phyloP scores from a whole-genome alignment of 64 coral and sea anemone genomes.

The Stichodactyla mertensii region DNA sequence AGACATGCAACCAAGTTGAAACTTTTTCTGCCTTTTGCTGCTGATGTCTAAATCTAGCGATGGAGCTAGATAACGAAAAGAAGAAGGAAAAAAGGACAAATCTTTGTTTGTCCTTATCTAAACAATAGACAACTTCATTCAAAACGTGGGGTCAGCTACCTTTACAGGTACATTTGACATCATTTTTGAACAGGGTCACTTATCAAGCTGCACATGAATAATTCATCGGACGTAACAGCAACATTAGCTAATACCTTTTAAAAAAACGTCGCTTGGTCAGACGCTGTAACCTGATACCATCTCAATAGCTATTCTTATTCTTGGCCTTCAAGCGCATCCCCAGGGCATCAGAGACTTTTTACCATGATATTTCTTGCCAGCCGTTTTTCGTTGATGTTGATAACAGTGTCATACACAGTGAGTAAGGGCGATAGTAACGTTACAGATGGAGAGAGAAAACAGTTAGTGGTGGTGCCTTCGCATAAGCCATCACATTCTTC shows the following conservation, averaged over 20 bases:
- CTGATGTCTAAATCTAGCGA: too few species aligned
- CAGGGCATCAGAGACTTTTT: background rate
- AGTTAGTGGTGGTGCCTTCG: background rate
- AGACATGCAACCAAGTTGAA: too few species aligned
- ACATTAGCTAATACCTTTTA: background rate
- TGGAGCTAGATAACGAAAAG: too few species aligned
- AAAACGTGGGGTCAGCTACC: background rate
- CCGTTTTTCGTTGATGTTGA: background rate
- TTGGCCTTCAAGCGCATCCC: background rate
- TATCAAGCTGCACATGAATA: background rate
- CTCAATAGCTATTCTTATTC: background rate
- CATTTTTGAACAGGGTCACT: background rate
- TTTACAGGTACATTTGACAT: background rate
- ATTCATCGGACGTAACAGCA: background rate
- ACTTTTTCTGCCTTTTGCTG: too few species aligned
- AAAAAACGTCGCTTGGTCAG: background rate
- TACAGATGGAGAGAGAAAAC: background rate
- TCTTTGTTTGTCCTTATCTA: background rate
- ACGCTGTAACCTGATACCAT: background rate
- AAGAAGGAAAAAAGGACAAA: too few species aligned
- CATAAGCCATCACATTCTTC: background rate
- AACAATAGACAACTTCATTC: background rate
- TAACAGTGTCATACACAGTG: background rate
- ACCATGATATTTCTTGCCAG: background rate
- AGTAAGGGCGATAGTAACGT: background rate